Base-by-base conservation (phyloP, 2,888 invertebrate genomes). In the Chalcosyrphus nemorum region DNA sequence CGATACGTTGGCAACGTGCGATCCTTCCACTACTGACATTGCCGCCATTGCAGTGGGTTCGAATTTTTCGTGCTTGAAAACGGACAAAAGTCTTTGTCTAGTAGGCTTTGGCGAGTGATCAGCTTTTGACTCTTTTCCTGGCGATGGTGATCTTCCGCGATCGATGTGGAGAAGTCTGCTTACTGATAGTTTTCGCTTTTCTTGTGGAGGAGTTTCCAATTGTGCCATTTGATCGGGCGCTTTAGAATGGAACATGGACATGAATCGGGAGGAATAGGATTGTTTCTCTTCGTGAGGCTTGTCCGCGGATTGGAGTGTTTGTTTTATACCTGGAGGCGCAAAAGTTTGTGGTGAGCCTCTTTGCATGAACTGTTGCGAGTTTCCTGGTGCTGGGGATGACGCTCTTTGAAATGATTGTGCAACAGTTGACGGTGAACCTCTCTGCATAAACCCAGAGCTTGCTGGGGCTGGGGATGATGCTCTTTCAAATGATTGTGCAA, bases 171-270 rank as follows among this genome's bases (percentile, higher is more conserved):
- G 15, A 38, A 78, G 41, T 2, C 68, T 68, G 21, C 54, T 47
- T 0, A 77, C 47, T 1, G 82, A 78, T 2, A 68, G 9, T 11
- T 68, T 72, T 15, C 78, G 72, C 13, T 68, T 74, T 0, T 45
- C 56, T 17, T 27, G 54, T 6, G 27, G 52, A 24, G 52, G 52
- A 2, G 19, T 41, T 0, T 66, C 52, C 24, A 41, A 24, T 17
- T 38, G 19, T 4, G 1, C 24, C 4, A 61, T 2, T 4, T 52
- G 29, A 11, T 87, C 86, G 6, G 81, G 68, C 0, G 56, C 21
- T 50, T 89, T 90, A 0, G 87, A 82, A 0, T 87, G 87, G 35
- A 90, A 91, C 87, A 90, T 89, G 0, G 89, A 89, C 86, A 90
- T 90, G 9, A 90, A 87, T 1, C 89, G 87, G 7, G 90, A 87